Percentiles rank a stretch among this genome's conserved stretches.
These are phyloP conservation scores for Ophioderma brevispina DNA, from an alignment of 35 echinoderm and acorn worm species.

Conservation along the genomic window DNA sequence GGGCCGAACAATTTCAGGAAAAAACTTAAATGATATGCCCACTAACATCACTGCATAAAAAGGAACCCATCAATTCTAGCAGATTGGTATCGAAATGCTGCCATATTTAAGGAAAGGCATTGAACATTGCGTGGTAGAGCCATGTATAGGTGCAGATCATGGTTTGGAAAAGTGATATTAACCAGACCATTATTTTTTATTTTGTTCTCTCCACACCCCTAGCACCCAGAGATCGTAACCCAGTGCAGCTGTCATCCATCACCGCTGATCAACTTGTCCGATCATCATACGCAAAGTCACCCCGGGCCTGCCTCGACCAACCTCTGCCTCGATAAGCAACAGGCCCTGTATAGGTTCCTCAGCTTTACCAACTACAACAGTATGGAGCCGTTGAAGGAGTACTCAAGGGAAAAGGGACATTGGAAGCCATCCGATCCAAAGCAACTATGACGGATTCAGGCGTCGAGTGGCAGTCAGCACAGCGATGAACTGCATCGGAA, in stretches of 20 bases:
- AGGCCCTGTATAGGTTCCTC: not conserved
- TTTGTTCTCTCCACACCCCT: too few species aligned
- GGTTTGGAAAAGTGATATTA: too few species aligned
- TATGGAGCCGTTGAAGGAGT: not conserved
- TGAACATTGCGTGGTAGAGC: too few species aligned
- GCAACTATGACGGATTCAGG: not conserved
- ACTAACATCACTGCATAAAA: too few species aligned
- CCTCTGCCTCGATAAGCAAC: not conserved
- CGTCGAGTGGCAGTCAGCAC: not conserved
- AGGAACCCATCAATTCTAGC: too few species aligned
- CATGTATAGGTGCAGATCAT: too few species aligned
- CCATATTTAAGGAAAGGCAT: too few species aligned
- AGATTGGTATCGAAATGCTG: too few species aligned
- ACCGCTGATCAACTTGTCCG: slow-evolving; percentile 11
- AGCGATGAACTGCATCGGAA: not conserved
- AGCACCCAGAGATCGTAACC: slow-evolving; percentile 49
- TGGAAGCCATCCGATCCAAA: not conserved
- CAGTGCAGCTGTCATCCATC: slow-evolving; percentile 51
- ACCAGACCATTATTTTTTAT: too few species aligned
- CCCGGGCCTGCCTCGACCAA: not conserved
- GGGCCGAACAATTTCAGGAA: too few species aligned
- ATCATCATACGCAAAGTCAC: slow-evolving; percentile 1
- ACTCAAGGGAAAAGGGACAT: not conserved
- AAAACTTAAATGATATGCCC: too few species aligned
- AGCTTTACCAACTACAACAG: not conserved